Conservation (phyloP, 2,797 vertebrate genomes). For the Hyperoplus lanceolatus region DNA sequence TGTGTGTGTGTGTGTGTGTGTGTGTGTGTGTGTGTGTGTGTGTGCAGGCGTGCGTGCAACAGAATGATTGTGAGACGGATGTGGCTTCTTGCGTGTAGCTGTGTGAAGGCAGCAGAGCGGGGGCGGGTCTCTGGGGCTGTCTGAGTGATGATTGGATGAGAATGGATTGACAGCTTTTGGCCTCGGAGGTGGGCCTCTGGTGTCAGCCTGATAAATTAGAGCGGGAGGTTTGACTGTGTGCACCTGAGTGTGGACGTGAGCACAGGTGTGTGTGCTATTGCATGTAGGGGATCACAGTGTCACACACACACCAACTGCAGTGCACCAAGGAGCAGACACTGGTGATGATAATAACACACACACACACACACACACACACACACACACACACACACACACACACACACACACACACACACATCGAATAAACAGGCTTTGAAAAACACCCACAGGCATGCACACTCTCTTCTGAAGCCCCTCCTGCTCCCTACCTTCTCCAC, state of each 20-base stretch:
- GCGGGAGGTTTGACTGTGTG: conserved; percentile 44
- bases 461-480: conserved; percentile 26
- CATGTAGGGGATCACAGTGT: conserved; percentile 31
- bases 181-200: conserved; percentile 43
- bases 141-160: conserved; percentile 78
- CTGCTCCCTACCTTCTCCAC: conserved; percentile 25
- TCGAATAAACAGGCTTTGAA: conserved; percentile 48
- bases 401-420: conserved; percentile 13
- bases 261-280: conserved; percentile 4
- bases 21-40: conserved; percentile 32
- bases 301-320: conserved; percentile 22
- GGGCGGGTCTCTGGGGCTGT: conserved; percentile 69
- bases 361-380: conserved; percentile 28
- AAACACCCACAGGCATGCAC: conserved; percentile 46
- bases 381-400: conserved; percentile 9
- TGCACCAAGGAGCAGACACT: conserved; percentile 30
- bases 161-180: conserved; percentile 69
- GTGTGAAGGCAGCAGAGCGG: conserved; percentile 47
- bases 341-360: conserved; percentile 57
- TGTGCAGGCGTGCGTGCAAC: conserved; percentile 7
- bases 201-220: conserved; percentile 55
- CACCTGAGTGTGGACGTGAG: not conserved
- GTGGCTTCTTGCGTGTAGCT: conserved; percentile 63
- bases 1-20: conserved; percentile 29
- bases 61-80: conserved; percentile 48